Percentiles rank a stretch among this genome's conserved stretches.
Evolutionary conservation across 2,113 vertebrate genomes (phyloP).

Genomic region (Pycnonotus jocosus): DNA sequence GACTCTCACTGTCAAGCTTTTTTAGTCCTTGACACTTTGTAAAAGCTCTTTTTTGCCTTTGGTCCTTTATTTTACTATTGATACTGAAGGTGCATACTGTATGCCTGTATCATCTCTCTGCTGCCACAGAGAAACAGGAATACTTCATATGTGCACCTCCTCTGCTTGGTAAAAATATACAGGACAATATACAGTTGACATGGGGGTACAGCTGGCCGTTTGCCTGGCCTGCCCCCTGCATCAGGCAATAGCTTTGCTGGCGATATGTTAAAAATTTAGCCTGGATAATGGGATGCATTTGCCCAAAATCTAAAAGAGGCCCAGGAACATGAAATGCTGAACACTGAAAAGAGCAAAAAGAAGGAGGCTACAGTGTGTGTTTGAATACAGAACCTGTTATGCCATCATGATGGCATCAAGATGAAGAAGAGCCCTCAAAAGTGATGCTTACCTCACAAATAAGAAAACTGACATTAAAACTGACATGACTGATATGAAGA

Average conservation of each 20-base stretch:
- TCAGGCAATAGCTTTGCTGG: background rate
- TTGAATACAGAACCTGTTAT: background rate
- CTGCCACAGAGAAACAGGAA: background rate
- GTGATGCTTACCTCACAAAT: background rate
- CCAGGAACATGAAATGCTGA: background rate
- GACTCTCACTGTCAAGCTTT: background rate
- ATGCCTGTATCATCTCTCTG: background rate
- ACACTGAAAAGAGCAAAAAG: background rate
- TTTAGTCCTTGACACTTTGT: background rate
- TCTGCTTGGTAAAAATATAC: background rate
- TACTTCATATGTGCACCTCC: background rate
- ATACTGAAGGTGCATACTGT: background rate
- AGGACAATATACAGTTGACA: background rate
- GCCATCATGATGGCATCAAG: background rate
- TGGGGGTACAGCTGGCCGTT: background rate
- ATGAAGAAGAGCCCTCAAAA: background rate
- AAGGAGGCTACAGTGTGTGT: background rate
- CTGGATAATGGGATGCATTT: background rate
- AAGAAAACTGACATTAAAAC: background rate
- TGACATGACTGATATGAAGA: background rate
- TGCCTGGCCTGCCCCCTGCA: background rate
- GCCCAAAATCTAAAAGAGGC: background rate
- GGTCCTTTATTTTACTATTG: background rate
- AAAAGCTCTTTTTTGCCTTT: background rate
- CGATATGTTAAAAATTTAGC: background rate